These are phyloP conservation scores for Platorchestia sp. DNA, from an alignment of 1,140 invertebrate species.

Conservation along the genomic window DNA sequence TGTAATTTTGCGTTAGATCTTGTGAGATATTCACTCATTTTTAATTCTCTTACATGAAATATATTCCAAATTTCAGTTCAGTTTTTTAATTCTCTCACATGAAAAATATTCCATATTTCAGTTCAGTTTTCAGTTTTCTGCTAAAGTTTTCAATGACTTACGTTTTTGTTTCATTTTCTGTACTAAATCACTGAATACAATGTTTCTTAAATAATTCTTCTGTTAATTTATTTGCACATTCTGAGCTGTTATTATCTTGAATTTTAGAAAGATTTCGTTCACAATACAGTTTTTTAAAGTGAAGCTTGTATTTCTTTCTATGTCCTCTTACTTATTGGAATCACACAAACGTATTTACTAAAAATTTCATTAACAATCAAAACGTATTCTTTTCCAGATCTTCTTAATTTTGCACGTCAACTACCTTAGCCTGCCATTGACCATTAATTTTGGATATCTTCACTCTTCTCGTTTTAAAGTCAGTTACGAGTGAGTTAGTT, in stretches of 20 bases:
- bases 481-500: conserved; percentile 61
- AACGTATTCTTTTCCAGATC: conserved; percentile 72
- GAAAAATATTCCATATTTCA: conserved; percentile 69
- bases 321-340: conserved; percentile 73
- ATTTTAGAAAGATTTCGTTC: conserved; percentile 70
- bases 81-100: conserved; percentile 67
- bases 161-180: too few species aligned
- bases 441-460: conserved; percentile 69
- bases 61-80: too few species aligned
- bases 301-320: conserved; percentile 66
- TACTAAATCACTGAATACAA: conserved; percentile 64
- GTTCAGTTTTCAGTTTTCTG: conserved; percentile 68
- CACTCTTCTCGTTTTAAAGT: conserved; percentile 67
- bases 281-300: conserved; percentile 68
- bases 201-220: conserved; percentile 63
- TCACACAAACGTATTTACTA: conserved; percentile 72
- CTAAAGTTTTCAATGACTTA: conserved; percentile 69
- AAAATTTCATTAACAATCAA: conserved; percentile 73
- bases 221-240: conserved; percentile 71
- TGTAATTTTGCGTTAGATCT: conserved; percentile 68
- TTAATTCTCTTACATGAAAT: conserved; percentile 68
- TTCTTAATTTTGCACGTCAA: conserved; percentile 68
- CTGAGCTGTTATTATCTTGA: conserved; percentile 71
- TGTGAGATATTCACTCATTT: conserved; percentile 67
- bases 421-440: conserved; percentile 71